phyloP scores from a whole-genome alignment of 2,113 vertebrate genomes.

The Neolamprologus cancellatus region DNA sequence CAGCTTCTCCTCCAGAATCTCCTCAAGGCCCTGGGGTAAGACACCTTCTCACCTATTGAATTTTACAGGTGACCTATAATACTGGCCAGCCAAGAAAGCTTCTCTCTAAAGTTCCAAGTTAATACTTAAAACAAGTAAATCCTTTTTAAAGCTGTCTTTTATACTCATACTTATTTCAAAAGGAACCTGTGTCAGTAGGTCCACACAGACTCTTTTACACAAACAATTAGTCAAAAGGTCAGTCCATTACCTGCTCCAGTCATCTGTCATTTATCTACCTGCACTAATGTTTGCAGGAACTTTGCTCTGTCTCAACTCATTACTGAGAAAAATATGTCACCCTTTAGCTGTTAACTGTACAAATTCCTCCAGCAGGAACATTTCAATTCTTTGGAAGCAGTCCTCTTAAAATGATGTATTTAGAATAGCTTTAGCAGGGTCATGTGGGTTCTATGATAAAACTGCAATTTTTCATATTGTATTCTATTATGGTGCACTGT shows the following conservation, averaged over 20 bases:
- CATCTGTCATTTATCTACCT: not conserved
- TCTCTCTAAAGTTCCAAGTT: not conserved
- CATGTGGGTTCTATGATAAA: not conserved
- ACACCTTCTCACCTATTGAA: not conserved
- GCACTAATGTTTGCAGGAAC: not conserved
- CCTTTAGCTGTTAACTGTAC: not conserved
- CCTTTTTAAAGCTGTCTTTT: not conserved
- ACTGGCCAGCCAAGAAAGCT: not conserved
- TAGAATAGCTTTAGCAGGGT: not conserved
- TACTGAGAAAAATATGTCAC: not conserved
- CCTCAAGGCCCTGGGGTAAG: slow-evolving; percentile 82
- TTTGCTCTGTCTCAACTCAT: not conserved
- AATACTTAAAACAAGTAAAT: not conserved
- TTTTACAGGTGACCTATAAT: not conserved
- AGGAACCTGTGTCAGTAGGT: not conserved
- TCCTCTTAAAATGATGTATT: not conserved
- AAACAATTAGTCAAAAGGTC: not conserved
- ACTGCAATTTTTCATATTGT: not conserved
- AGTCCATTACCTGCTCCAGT: not conserved
- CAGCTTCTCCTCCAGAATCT: slow-evolving; percentile 56
- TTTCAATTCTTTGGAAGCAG: not conserved
- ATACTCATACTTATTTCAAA: not conserved
- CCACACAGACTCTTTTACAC: not conserved
- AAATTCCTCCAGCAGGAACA: not conserved
- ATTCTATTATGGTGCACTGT: not conserved